A percentile compares a stretch with the other conserved stretches of the same genome.
These are phyloP conservation scores for Fundulus diaphanus DNA, from an alignment of 2,797 vertebrate genomes.

Conservation along the genomic window DNA sequence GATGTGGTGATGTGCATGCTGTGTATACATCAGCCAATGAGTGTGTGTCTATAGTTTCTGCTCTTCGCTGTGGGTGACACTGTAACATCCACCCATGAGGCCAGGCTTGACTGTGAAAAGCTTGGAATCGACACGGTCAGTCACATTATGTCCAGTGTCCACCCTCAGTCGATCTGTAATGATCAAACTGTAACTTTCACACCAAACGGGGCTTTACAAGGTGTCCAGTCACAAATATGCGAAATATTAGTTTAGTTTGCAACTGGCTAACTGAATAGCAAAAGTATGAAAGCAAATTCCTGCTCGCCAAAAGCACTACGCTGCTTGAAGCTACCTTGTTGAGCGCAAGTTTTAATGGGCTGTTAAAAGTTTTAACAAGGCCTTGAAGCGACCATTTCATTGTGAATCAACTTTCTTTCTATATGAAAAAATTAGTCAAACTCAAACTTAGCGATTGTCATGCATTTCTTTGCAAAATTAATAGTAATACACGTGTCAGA, in stretches of 20 bases:
- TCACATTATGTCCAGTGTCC: constrained; percentile 69
- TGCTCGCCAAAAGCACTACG: not conserved
- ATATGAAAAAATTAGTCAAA: not conserved
- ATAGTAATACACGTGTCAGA: constrained; percentile 5
- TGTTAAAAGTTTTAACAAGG: not conserved
- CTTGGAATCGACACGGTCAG: constrained; percentile 69
- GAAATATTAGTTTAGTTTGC: not conserved
- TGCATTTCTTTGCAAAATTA: not conserved
- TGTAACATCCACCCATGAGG: constrained; percentile 70
- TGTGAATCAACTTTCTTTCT: not conserved
- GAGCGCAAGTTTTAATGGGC: not conserved
- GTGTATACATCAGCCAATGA: constrained; percentile 24
- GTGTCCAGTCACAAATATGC: not conserved
- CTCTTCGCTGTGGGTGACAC: constrained; percentile 61
- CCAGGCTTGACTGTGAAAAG: constrained; percentile 53
- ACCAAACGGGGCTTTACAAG: not conserved
- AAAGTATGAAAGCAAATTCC: not conserved
- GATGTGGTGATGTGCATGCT: constrained; percentile 56
- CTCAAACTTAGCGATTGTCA: not conserved
- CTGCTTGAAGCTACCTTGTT: not conserved
- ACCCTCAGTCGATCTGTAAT: constrained; percentile 56
- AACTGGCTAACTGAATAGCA: not conserved
- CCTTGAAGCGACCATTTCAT: not conserved
- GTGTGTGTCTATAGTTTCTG: constrained; percentile 31
- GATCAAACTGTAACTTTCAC: constrained; percentile 28